Evolutionary conservation across 2,113 vertebrate species (phyloP), one percentile per base, ranked within the genome.

Genomic region (Arenaria interpres): DNA sequence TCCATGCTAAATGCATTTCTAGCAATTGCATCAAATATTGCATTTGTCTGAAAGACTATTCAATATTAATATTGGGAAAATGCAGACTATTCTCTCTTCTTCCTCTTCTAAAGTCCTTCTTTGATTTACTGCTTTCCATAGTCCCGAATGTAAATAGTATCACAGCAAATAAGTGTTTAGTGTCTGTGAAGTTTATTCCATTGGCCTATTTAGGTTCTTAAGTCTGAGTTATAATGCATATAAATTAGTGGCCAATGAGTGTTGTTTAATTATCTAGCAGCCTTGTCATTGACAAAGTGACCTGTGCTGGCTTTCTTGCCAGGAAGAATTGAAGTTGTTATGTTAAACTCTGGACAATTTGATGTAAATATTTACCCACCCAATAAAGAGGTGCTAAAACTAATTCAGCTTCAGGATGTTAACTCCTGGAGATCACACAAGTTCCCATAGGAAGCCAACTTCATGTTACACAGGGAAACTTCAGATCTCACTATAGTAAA

Each of bases 91-190:
- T 88, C 15, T 72, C 22, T 82, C 54, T 66, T 91, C 90, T 86
- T 97, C 91, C 91, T 96, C 50, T 85, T 59, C 91, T 53, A 23
- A 95, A 95, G 87, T 43, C 50, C 27, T 91, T 25, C 23, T 50
- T 85, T 95, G 96, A 96, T 95, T 97, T 95, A 97, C 67, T 93
- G 75, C 87, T 92, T 91, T 96, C 78, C 88, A 37, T 46, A 85
- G 81, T 67, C 59, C 37, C 25, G 5, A 91, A 93, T 48, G 89
- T 96, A 97, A 97, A 96, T 63, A 96, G 23, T 97, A 94, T 97
- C 95, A 95, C 74, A 94, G 93, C 89, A 95, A 97, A 97, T 97
- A 93, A 94, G 95, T 97, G 95, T 96, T 97, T 96, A 95, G 94
- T 85, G 89, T 95, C 96, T 88, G 54, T 80, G 71, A 84, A 82